Conservation (phyloP, 1,140 invertebrate species). For the Drosophila prosaltans region DNA sequence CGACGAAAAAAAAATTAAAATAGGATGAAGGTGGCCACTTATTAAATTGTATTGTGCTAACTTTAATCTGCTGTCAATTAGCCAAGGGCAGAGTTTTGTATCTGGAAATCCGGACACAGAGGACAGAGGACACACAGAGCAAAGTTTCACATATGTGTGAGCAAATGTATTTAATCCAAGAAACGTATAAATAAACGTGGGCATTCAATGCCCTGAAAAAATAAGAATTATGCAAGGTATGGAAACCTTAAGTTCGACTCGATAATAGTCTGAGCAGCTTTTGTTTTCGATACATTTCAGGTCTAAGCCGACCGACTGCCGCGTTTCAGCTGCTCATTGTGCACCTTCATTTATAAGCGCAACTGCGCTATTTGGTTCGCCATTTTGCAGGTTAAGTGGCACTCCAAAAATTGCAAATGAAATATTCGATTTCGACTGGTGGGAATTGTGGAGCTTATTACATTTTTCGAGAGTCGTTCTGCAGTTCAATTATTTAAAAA, state of each 20-base stretch:
- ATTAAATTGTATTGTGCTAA: conserved; percentile 44
- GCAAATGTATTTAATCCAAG: too few relatives aligned
- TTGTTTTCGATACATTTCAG: not conserved
- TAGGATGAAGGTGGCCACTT: not conserved
- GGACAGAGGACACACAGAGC: too few relatives aligned
- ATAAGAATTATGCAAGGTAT: not conserved
- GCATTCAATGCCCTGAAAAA: not conserved
- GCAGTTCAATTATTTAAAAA: conserved; percentile 63
- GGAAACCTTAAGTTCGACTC: too few relatives aligned
- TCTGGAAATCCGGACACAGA: not conserved
- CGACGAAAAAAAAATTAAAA: not conserved
- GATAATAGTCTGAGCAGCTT: too few relatives aligned
- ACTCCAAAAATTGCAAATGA: not conserved
- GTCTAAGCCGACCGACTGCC: not conserved
- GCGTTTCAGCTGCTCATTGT: not conserved
- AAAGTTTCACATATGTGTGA: too few relatives aligned
- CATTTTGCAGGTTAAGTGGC: conserved; percentile 8
- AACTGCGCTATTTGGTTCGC: not conserved
- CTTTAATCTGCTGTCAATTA: conserved; percentile 54
- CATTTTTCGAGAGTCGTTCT: conserved; percentile 64
- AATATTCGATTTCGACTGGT: conserved; percentile 1
- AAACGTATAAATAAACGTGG: too few relatives aligned
- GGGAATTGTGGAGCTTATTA: conserved; percentile 58
- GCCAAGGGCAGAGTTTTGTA: not conserved
- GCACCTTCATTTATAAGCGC: not conserved